A percentile compares a stretch with the other conserved stretches of the same genome.
phyloP scores from a whole-genome alignment of 2,888 invertebrate genomes.

The Cryptocephalus moraei region DNA sequence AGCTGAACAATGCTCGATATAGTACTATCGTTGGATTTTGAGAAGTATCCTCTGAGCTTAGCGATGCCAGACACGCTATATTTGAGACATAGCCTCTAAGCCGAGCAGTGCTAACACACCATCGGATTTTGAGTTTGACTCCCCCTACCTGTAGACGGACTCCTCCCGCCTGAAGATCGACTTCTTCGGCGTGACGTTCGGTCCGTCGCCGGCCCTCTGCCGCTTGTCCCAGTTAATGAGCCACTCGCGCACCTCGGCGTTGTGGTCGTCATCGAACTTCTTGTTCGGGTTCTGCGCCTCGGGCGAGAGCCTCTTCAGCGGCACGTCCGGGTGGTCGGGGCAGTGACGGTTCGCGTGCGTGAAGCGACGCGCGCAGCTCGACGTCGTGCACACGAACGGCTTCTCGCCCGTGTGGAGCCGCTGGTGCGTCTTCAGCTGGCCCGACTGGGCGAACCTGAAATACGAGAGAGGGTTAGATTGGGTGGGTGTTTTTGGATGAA shows the following conservation, averaged over 20 bases:
- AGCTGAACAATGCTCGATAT: too few relatives aligned
- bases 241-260: constrained; percentile 39
- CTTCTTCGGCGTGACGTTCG: constrained; percentile 25
- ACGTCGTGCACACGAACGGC: constrained; percentile 57
- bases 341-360: constrained; percentile 71
- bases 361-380: constrained; percentile 56
- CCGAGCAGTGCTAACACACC: too few relatives aligned
- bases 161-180: constrained; percentile 22
- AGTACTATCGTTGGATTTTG: too few relatives aligned
- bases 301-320: constrained; percentile 32
- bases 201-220: constrained; percentile 15
- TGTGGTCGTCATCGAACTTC: constrained; percentile 36
- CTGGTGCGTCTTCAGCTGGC: constrained; percentile 68
- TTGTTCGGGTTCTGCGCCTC: constrained; percentile 34
- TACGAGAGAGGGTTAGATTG: too few relatives aligned
- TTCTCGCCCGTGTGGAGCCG: constrained; percentile 67
- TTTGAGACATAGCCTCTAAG: too few relatives aligned
- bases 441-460: constrained; percentile 56
- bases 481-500: too few relatives aligned
- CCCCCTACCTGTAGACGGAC: constrained; percentile 5
- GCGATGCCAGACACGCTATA: too few relatives aligned
- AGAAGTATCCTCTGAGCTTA: too few relatives aligned
- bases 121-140: too few relatives aligned
- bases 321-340: constrained; percentile 56
- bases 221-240: constrained; percentile 31